phyloP scores from a whole-genome alignment of 2,113 vertebrate genomes.

The Fregata magnificens region DNA sequence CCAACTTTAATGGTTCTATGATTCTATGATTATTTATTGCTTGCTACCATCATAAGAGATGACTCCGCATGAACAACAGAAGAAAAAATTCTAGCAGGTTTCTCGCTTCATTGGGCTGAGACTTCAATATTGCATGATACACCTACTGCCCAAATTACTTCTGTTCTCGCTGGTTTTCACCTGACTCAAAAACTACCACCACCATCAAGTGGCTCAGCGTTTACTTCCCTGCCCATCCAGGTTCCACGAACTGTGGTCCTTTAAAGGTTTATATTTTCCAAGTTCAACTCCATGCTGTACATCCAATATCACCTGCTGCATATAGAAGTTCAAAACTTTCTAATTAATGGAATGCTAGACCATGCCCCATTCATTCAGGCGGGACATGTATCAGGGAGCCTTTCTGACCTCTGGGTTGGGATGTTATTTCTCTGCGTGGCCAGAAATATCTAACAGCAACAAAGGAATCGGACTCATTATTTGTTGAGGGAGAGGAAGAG shows the following conservation, averaged over 20 bases:
- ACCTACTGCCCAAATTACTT: not conserved
- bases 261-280: not conserved
- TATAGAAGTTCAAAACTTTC: not conserved
- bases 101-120: not conserved
- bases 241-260: not conserved
- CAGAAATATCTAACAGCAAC: not conserved
- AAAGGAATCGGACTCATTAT: not conserved
- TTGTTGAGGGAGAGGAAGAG: not conserved
- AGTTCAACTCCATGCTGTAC: not conserved
- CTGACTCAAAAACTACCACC: not conserved
- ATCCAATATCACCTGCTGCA: not conserved
- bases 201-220: not conserved
- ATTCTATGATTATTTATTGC: not conserved
- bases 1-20: too few relatives aligned
- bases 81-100: not conserved
- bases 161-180: not conserved
- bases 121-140: not conserved
- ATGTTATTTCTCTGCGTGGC: not conserved
- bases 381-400: not conserved
- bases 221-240: not conserved
- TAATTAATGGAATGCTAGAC: not conserved
- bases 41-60: not conserved
- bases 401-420: not conserved
- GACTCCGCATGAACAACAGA: not conserved
- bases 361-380: not conserved